A percentile compares a stretch with the other conserved stretches of the same genome.
These are phyloP conservation scores for Sthenelais limicola DNA, from an alignment of 2,888 invertebrate species.

Conservation along the genomic window DNA sequence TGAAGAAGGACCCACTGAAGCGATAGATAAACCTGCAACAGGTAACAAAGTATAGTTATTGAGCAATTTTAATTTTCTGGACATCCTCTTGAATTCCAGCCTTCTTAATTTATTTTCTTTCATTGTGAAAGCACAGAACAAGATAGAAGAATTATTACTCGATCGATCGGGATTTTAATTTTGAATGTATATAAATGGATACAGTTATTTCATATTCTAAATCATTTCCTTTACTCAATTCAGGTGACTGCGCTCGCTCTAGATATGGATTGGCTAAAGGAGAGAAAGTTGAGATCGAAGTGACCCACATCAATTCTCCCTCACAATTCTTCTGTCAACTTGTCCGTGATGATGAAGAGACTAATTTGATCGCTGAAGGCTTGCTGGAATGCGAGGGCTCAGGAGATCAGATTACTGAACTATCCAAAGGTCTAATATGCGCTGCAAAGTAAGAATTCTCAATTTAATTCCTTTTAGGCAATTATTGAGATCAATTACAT, in stretches of 20 bases:
- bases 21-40: background rate
- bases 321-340: slow-evolving; percentile 48
- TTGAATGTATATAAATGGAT: no score
- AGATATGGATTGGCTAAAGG: background rate
- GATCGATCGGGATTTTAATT: no score
- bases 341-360: background rate
- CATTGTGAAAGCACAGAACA: no score
- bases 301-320: slow-evolving; percentile 59
- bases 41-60: no score
- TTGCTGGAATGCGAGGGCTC: background rate
- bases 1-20: slow-evolving; percentile 1
- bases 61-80: no score
- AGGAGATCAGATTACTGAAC: background rate
- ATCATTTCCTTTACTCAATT: no score
- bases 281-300: slow-evolving; percentile 20
- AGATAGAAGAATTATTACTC: no score
- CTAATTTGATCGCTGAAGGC: background rate
- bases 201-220: no score
- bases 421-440: background rate
- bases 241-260: background rate
- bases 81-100: no score
- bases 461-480: no score
- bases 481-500: no score
- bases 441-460: slow-evolving; percentile 23
- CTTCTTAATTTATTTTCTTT: no score